A percentile compares a stretch with the other conserved stretches of the same genome.
Evolutionary conservation across 2,113 vertebrate species (phyloP).

Genomic region (Polypterus bichir): DNA sequence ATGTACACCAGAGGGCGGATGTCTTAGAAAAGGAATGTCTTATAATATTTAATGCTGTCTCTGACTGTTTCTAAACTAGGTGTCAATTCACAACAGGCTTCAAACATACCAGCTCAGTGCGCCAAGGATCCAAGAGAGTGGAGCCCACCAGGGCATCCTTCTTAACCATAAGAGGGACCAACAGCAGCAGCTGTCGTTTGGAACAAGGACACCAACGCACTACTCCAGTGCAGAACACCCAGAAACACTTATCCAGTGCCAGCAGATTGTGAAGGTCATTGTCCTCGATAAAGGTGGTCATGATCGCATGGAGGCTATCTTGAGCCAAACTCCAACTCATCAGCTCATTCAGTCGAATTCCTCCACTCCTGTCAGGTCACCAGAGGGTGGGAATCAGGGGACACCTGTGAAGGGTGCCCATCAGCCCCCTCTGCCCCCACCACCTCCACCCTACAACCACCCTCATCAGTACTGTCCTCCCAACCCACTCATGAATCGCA

Average conservation of each 20-base stretch:
- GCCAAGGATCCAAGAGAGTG: constrained; percentile 70
- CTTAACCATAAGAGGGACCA: constrained; percentile 61
- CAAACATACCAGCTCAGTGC: constrained; percentile 95
- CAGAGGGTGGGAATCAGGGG: constrained; percentile 45
- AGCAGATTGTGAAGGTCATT: constrained; percentile 98
- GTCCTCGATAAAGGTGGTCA: constrained; percentile 92
- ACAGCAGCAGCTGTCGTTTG: constrained; percentile 45
- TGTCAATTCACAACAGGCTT: constrained; percentile 99
- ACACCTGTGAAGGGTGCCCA: constrained; percentile 61
- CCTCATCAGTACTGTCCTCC: constrained; percentile 92
- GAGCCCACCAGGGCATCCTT: constrained; percentile 58
- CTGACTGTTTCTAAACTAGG: constrained; percentile 99
- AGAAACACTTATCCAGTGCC: constrained; percentile 93
- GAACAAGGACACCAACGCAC: constrained; percentile 57
- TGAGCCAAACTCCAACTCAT: constrained; percentile 81
- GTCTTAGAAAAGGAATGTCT: constrained; percentile 74
- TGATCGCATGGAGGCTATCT: constrained; percentile 82
- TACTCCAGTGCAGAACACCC: constrained; percentile 64
- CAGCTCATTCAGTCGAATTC: constrained; percentile 75
- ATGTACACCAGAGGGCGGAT: constrained; percentile 62
- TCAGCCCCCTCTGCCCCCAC: constrained; percentile 81
- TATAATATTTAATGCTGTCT: constrained; percentile 97
- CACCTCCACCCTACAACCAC: constrained; percentile 90
- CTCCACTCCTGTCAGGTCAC: constrained; percentile 64
- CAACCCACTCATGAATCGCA: constrained; percentile 73